Evolutionary conservation across 2,888 invertebrate genomes (phyloP).

Genomic region (Dryomyza anilis): DNA sequence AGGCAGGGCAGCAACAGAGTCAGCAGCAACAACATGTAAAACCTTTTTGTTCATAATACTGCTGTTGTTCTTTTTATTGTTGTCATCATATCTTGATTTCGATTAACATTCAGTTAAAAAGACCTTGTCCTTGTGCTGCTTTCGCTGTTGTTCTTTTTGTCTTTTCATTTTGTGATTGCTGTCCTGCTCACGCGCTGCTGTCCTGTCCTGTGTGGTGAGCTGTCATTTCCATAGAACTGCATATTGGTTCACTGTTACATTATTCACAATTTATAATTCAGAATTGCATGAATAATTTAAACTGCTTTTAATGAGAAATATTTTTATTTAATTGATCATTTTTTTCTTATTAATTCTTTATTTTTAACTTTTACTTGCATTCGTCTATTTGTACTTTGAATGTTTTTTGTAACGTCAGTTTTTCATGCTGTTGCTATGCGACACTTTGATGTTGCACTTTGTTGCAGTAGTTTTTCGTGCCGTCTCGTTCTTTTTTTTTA

Average conservation of each 20-base stretch:
- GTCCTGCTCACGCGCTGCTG: not conserved
- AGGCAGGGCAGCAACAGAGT: not conserved
- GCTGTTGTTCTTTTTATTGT: not conserved
- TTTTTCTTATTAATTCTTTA: not conserved
- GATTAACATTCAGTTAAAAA: conserved; percentile 13
- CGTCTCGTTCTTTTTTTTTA: not conserved
- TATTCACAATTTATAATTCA: too few relatives aligned
- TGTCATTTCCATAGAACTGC: too few relatives aligned
- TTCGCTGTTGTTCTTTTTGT: not conserved
- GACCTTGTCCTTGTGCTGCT: conserved; percentile 9
- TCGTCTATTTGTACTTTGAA: not conserved
- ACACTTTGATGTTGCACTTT: not conserved
- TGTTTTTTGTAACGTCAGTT: not conserved
- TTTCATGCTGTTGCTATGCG: conserved; percentile 11
- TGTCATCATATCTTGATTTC: conserved; percentile 11
- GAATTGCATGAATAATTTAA: too few relatives aligned
- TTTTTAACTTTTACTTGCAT: not conserved
- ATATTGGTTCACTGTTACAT: too few relatives aligned
- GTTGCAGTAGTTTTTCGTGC: not conserved
- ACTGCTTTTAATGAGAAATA: not conserved
- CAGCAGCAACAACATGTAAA: not conserved
- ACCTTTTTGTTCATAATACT: not conserved
- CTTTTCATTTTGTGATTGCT: not conserved
- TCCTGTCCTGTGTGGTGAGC: not conserved
- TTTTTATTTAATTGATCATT: not conserved